Percentiles rank a stretch among this genome's conserved stretches.
Evolutionary conservation across 2,888 invertebrate genomes (phyloP).

Genomic region (Thumatha senex): DNA sequence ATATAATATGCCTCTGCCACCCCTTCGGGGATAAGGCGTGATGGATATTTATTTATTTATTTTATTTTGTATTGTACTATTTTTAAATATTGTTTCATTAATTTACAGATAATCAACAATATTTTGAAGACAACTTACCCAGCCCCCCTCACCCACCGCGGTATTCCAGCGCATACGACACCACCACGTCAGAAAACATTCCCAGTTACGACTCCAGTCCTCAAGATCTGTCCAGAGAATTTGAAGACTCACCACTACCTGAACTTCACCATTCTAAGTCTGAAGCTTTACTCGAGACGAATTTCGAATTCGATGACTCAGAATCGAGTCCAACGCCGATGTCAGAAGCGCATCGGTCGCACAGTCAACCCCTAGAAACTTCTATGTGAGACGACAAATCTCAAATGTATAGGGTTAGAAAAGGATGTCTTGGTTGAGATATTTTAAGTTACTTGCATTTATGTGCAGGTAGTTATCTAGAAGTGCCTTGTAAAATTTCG

Average conservation of each 20-base stretch:
- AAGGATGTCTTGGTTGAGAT: constrained; percentile 44
- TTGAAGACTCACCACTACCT: constrained; percentile 58
- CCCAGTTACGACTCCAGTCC: constrained; percentile 76
- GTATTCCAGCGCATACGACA: constrained; percentile 60
- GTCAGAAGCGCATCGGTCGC: constrained; percentile 88
- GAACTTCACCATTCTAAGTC: constrained; percentile 87
- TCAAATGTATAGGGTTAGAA: too few relatives aligned
- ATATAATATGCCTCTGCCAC: too few relatives aligned
- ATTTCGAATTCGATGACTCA: constrained; percentile 87
- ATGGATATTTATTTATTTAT: too few relatives aligned
- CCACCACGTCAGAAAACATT: constrained; percentile 69
- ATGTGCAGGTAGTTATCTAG: constrained; percentile 6
- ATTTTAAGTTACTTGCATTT: constrained; percentile 37
- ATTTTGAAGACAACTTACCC: constrained; percentile 74
- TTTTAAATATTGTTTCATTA: neutral
- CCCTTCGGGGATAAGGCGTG: too few relatives aligned
- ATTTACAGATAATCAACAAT: constrained; percentile 64
- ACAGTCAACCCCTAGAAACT: constrained; percentile 95
- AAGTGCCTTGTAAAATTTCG: constrained; percentile 43
- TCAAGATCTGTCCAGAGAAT: constrained; percentile 58
- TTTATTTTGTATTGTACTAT: neutral
- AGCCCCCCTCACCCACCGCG: constrained; percentile 77
- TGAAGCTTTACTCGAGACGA: constrained; percentile 92
- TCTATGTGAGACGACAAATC: constrained; percentile 86
- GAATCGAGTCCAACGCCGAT: constrained; percentile 83